Base-by-base conservation (phyloP, 92 coral and sea anemone genomes). In the Porites cylindrica region DNA sequence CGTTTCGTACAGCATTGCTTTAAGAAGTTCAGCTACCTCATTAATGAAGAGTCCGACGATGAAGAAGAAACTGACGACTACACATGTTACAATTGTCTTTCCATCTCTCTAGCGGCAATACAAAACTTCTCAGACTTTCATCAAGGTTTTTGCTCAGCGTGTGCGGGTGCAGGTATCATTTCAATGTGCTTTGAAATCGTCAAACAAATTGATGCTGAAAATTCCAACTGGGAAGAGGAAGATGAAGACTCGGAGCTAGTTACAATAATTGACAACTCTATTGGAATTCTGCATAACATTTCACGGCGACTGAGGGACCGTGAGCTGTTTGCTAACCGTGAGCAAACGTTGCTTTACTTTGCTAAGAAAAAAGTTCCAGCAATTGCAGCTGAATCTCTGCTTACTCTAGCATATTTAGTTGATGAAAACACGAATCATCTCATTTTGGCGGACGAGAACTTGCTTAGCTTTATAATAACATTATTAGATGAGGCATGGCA, bases 271-370 rank as follows among this genome's bases (percentile, higher is more conserved):
- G 17, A 56, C 51, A 18, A 16, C 2, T 53, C 24, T 23, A 38
- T 66, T 14, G 56, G 19, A 13, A 70, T 81, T 69, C 54, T 81
- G 67, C 56, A 81, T 32, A 81, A 81, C 85, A 68, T 81, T 52
- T 67, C 85, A 6, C 75, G 77, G 3, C 66, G 68, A 10, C 85
- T 81, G 8, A 32, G 76, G 54, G 77, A 81, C n/a, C 75, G 77
- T n/a, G 60, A 56, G 32, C 32, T 52, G 19, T 81, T 81, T 70
- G 65, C 66, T 29, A 69, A 70, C 77, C 8, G 85, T 24, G 60
- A 68, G 21, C 52, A 52, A n/a, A 58, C 85, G 3, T 70, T 81
- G n/a, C 64, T 84, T 38, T 60, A 65, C 76, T 89, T 86, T 77
- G 88, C 92, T 18, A 89, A 75, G 66, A 67, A 58, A 10, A 26